Base-by-base conservation (phyloP, 2,888 invertebrate genomes). In the Drosophila testacea region DNA sequence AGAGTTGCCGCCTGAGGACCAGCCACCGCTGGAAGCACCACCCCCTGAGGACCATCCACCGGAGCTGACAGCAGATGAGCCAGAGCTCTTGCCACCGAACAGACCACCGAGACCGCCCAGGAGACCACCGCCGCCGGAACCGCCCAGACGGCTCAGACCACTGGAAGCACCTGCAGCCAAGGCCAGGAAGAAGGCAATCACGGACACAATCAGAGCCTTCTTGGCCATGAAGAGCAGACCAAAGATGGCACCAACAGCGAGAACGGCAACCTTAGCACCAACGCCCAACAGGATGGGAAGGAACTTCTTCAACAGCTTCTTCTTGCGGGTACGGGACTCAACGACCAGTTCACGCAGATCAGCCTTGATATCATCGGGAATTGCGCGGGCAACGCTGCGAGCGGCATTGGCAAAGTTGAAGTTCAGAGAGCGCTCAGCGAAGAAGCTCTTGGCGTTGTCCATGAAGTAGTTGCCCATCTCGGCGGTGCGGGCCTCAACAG, bases 191-290 rank as follows among this genome's bases (percentile, higher is more conserved):
- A 95, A 93, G 4, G 95, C 95, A 72, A 95, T 92, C 62, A 95
- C 89, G 6, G 94, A 94, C 1, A 94, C 93, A 73, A 95, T 86
- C 77, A 95, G 92, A 56, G 95, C 95, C 89, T 95, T 95, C 93
- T 95, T 95, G 79, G 95, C 95, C 81, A 95, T 90, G 71, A 95
- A 91, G 48, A 94, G 93, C 73, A 95, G 93, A 52, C 93, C 94
- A 88, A 95, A 93, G 91, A 94, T 94, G 28, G 94, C 93, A 55
- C 94, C 91, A 47, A 94, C 93, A 41, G 93, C 93, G 63, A 95
- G 91, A 3, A 93, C 92, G 47, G 93, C 94, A 72, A 95, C 89
- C 90, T 95, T 95, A 82, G 94, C 92, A 90, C 95, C 95, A 51
- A 95, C 92, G 32, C 93, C 94, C 80, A 94, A 88, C 67, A 95